phyloP scores from a whole-genome alignment of 2,888 invertebrate genomes.

The Oxycera nigricornis region DNA sequence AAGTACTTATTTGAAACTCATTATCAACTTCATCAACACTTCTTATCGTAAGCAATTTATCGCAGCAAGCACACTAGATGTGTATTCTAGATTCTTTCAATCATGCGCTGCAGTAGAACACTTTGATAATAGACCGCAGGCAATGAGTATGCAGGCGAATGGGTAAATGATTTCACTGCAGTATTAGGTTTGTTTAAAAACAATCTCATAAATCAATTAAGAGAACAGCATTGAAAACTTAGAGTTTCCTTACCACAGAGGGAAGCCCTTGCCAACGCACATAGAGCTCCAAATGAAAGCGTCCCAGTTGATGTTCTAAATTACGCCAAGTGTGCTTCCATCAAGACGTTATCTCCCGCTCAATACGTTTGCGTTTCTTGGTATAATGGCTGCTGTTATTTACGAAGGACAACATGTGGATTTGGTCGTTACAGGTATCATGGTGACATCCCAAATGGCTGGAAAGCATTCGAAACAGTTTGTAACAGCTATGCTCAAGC shows the following conservation, averaged over 20 bases:
- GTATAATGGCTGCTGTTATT: neutral
- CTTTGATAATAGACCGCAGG: no score
- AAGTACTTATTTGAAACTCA: no score
- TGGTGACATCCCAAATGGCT: neutral
- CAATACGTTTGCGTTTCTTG: neutral
- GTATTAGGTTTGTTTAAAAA: no score
- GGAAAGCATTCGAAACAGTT: neutral
- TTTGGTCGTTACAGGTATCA: neutral
- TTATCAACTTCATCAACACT: no score
- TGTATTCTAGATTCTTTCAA: no score
- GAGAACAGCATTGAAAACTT: neutral
- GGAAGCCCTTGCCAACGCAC: neutral
- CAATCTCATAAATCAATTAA: slow-evolving; percentile 9
- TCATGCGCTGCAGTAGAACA: no score
- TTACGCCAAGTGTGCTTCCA: neutral
- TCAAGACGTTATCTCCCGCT: neutral
- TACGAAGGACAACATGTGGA: neutral
- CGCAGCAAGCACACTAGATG: no score
- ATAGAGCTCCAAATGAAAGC: neutral
- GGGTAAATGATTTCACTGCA: no score
- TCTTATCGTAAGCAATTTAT: no score
- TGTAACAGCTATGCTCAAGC: neutral
- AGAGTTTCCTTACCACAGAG: neutral
- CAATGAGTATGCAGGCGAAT: no score
- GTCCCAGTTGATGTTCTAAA: neutral